These are phyloP conservation scores for Cheilosia soror DNA, from an alignment of 2,888 invertebrate species.

Conservation along the genomic window DNA sequence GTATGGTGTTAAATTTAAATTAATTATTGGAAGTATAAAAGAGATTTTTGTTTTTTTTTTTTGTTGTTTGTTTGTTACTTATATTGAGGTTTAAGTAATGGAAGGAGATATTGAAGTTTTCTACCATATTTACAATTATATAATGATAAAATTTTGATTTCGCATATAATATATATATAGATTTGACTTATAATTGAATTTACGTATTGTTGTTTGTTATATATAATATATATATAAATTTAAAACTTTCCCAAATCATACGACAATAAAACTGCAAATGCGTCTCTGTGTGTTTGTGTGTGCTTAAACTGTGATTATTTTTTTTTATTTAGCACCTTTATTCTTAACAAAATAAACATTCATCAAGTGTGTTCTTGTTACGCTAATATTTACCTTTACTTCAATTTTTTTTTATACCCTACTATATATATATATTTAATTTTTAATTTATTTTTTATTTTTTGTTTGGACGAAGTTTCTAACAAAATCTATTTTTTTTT, in stretches of 20 bases:
- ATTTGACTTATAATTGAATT: conserved; percentile 72
- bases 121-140: conserved; percentile 61
- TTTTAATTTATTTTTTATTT: conserved; percentile 2
- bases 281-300: conserved; percentile 12
- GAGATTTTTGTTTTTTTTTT: conserved; percentile 21
- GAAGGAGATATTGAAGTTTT: conserved; percentile 72
- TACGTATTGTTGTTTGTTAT: conserved; percentile 61
- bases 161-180: conserved; percentile 42
- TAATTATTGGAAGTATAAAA: conserved; percentile 71
- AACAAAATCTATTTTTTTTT: conserved; percentile 47
- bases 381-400: conserved; percentile 30
- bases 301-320: conserved; percentile 55
- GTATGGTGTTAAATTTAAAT: conserved; percentile 20
- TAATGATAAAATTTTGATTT: conserved; percentile 75
- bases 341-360: conserved; percentile 50
- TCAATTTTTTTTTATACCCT: conserved; percentile 3
- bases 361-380: conserved; percentile 31
- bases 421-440: conserved; percentile 28
- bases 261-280: conserved; percentile 49
- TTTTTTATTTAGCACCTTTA: conserved; percentile 67
- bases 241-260: conserved; percentile 41
- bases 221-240: conserved; percentile 27
- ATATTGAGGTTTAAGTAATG: conserved; percentile 71
- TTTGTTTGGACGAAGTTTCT: conserved; percentile 70
- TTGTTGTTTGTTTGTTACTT: conserved; percentile 31